Conservation (phyloP, 2,888 invertebrate genomes). For the Muscina levida region DNA sequence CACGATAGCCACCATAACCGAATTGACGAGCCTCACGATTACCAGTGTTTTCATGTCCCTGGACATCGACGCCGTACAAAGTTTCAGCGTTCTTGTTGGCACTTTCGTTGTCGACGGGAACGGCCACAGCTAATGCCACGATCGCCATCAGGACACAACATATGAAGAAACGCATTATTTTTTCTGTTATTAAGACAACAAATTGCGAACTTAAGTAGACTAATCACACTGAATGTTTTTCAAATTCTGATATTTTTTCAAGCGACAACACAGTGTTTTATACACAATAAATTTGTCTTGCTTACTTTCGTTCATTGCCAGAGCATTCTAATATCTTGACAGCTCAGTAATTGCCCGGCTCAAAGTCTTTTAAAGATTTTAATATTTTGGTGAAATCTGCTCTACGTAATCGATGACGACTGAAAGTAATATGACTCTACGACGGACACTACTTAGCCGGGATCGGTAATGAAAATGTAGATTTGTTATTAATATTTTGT, state of each 20-base stretch:
- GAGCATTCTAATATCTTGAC: no score
- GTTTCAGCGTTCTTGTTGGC: conserved; percentile 54
- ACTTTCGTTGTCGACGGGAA: conserved; percentile 39
- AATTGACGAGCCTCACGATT: conserved; percentile 68
- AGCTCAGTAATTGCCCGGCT: neutral
- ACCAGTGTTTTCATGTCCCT: conserved; percentile 70
- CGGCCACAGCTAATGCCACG: conserved; percentile 52
- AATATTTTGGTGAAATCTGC: conserved; percentile 42
- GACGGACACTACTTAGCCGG: no score
- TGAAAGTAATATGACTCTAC: no score
- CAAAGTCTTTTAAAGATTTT: neutral
- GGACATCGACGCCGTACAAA: conserved; percentile 65
- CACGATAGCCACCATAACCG: conserved; percentile 61
- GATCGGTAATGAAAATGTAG: conserved; percentile 8
- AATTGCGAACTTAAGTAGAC: conserved; percentile 28
- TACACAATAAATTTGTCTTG: no score
- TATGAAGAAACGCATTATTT: conserved; percentile 68
- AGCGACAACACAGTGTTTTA: no score
- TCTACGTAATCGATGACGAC: conserved; percentile 37
- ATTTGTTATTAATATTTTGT: conserved; percentile 22
- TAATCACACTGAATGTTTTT: no score
- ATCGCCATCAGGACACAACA: conserved; percentile 57
- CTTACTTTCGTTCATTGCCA: no score
- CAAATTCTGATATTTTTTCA: no score
- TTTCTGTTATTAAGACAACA: neutral